Percentiles rank a stretch among this genome's conserved stretches.
phyloP scores from a whole-genome alignment of 2,797 vertebrate genomes.

The Graptemys geographica region DNA sequence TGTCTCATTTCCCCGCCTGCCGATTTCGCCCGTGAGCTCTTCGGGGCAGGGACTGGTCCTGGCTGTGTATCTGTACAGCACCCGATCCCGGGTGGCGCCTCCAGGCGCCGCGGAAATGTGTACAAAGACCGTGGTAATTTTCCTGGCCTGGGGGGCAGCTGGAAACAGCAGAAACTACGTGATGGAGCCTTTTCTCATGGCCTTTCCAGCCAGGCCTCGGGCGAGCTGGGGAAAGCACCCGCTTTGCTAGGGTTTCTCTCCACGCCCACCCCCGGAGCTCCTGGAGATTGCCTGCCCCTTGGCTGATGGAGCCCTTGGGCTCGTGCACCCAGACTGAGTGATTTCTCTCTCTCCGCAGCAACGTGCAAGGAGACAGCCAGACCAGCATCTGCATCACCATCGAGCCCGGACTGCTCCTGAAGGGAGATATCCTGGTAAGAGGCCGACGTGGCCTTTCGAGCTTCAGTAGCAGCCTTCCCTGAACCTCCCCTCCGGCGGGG shows the following conservation, averaged over 20 bases:
- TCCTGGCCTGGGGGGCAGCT: neutral
- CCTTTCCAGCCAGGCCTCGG: neutral
- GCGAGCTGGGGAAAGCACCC: neutral
- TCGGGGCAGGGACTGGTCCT: neutral
- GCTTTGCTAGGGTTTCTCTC: neutral
- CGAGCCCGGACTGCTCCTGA: slow-evolving; percentile 92
- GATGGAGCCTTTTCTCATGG: neutral
- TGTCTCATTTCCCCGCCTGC: too few species aligned
- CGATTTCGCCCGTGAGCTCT: neutral
- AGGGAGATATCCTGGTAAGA: slow-evolving; percentile 95
- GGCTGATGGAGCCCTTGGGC: neutral
- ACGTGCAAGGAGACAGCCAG: slow-evolving; percentile 92
- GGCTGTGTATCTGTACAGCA: neutral
- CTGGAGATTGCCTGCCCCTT: too few species aligned
- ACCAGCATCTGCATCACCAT: slow-evolving; percentile 97
- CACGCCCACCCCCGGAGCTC: too few species aligned
- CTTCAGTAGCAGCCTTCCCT: neutral
- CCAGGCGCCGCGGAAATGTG: too few species aligned
- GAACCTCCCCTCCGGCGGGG: neutral
- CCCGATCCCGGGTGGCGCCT: too few species aligned
- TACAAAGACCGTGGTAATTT: neutral
- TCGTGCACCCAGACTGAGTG: neutral
- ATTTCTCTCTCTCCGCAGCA: slow-evolving; percentile 78
- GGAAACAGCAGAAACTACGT: neutral
- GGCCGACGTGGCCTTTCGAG: neutral